Base-by-base conservation (phyloP, 2,888 invertebrate species). In the Nasonovia ribisnigri region DNA sequence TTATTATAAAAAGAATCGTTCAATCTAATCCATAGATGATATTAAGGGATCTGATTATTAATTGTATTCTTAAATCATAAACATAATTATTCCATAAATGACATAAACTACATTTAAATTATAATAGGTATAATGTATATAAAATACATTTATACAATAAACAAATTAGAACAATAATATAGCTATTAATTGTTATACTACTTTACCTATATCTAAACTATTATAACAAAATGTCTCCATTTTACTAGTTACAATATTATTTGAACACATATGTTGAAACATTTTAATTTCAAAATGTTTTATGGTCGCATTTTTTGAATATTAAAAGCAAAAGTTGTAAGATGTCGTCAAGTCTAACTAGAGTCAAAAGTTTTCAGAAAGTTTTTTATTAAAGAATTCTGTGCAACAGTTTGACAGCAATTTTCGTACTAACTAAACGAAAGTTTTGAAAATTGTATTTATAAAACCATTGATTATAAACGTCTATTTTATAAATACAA, bases 301-400 rank as follows among this genome's bases (percentile, higher is more conserved):
- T 90, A 46, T 29, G 90, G 46, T 46, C 46, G n/a, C n/a, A 90
- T 46, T 46, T 54, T 42, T 90, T 90, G n/a, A 90, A 60, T 90
- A 90, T 46, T 90, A 60, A 90, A 90, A 67, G 90, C 11, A 16
- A 46, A 90, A 90, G 90, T 90, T 90, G n/a, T 46, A 90, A 90
- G 20, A 60, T 90, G n/a, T 90, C n/a, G n/a, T 90, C 90, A 46
- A 60, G n/a, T 90, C 43, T 60, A 60, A 90, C 60, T 90, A 90
- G 46, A 90, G 24, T 20, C 43, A 90, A 90, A 90, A 90, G 60
- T 90, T 90, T 90, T n/a, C 46, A 26, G 11, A 60, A 90, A 90
- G 90, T 90, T 90, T 46, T 90, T 60, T 90, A 90, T 60, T 60
- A 90, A 90, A 90, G 29, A 90, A 60, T 90, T 46, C n/a, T 60